Evolutionary conservation across 2,113 vertebrate species (phyloP).

Genomic region (Sclerurus mexicanus): DNA sequence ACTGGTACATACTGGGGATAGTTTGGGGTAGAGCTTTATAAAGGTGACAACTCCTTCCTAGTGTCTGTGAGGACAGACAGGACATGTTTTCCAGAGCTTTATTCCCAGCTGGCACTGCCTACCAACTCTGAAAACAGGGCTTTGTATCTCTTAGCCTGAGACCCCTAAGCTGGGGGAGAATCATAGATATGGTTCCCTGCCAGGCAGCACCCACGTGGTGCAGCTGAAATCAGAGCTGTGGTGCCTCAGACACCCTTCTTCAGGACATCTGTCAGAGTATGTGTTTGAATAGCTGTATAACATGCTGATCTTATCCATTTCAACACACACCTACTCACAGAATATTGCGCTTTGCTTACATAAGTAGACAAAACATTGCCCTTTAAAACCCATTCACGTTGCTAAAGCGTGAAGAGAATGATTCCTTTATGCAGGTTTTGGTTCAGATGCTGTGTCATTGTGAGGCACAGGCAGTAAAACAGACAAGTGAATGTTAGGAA

Average conservation of each 20-base stretch:
- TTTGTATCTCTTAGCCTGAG: background rate
- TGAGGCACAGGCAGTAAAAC: background rate
- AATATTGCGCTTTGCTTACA: background rate
- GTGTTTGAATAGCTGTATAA: background rate
- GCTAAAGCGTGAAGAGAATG: background rate
- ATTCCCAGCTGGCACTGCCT: background rate
- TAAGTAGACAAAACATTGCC: background rate
- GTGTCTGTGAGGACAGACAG: background rate
- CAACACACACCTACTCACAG: background rate
- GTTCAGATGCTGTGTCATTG: background rate
- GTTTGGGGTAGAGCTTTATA: background rate
- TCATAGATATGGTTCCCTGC: background rate
- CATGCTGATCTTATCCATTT: background rate
- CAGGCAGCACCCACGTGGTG: background rate
- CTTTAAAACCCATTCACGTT: background rate
- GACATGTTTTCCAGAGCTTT: background rate
- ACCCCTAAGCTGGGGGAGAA: background rate
- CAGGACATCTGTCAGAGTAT: background rate
- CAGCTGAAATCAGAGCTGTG: background rate
- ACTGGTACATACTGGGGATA: background rate
- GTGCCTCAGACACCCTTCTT: background rate
- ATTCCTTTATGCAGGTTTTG: background rate
- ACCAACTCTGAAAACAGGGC: background rate
- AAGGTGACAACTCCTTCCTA: background rate
- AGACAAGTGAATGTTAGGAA: background rate